These are phyloP conservation scores for Crotalus helleri DNA, from an alignment of 2,113 vertebrate species.

Conservation along the genomic window DNA sequence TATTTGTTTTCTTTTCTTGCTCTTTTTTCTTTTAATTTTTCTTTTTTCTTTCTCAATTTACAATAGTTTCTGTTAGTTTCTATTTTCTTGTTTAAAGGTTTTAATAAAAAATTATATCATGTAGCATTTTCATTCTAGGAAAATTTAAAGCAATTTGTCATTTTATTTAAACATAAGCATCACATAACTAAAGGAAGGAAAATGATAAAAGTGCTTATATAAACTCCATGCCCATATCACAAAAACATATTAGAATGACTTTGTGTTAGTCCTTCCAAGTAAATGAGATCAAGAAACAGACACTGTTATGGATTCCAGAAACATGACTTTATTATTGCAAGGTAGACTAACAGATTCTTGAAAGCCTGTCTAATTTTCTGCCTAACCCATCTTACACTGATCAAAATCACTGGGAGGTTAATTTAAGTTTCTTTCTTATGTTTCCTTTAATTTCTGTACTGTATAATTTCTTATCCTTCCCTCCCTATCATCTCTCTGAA, in stretches of 20 bases:
- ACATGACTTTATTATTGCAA: neutral
- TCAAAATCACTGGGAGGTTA: neutral
- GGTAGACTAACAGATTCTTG: neutral
- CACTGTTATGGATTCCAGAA: neutral
- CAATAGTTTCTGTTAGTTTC: too few species aligned
- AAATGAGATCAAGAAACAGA: neutral
- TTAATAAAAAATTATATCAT: too few species aligned
- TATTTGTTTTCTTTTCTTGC: too few species aligned
- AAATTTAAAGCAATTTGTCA: neutral
- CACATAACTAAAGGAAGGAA: neutral
- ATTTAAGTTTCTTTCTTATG: neutral
- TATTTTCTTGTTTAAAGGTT: too few species aligned
- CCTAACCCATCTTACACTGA: neutral
- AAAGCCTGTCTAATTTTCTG: neutral
- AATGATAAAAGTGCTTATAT: neutral
- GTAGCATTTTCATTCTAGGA: neutral
- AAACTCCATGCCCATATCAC: neutral
- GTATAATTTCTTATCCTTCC: neutral
- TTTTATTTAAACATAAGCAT: neutral
- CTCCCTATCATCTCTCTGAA: neutral
- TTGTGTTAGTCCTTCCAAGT: neutral
- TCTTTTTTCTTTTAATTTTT: too few species aligned
- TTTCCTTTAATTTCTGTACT: neutral
- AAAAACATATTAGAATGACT: neutral
- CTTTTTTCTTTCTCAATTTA: too few species aligned